phyloP scores from a whole-genome alignment of 1,140 invertebrate species.

The Drepana arcuata region DNA sequence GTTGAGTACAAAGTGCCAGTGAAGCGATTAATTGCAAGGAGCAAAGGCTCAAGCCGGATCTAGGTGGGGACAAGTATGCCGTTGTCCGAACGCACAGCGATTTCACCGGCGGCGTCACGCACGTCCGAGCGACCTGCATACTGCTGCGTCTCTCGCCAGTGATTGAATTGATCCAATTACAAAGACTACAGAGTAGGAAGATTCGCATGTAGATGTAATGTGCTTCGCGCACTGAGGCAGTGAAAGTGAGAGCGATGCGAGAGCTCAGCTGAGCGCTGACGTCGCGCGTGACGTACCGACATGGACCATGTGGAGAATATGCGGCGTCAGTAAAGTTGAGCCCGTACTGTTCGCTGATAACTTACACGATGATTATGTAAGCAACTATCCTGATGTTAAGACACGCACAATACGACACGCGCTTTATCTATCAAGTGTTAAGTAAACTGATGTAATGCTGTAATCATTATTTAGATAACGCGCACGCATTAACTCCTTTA shows the following conservation, averaged over 20 bases:
- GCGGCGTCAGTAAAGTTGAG: constrained; percentile 61
- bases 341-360: constrained; percentile 45
- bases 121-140: constrained; percentile 37
- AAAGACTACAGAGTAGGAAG: constrained; percentile 35
- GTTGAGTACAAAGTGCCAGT: constrained; percentile 4
- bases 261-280: constrained; percentile 48
- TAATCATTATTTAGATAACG: too few relatives aligned
- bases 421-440: too few relatives aligned
- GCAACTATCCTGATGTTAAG: too few relatives aligned
- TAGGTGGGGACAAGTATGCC: constrained; percentile 46
- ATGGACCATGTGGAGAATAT: constrained; percentile 68
- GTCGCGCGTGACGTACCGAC: constrained; percentile 41
- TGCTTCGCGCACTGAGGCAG: constrained; percentile 23
- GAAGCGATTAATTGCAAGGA: constrained; percentile 7
- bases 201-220: constrained; percentile 40
- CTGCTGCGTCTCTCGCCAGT: constrained; percentile 25
- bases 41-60: constrained; percentile 36
- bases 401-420: too few relatives aligned
- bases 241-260: constrained; percentile 53
- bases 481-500: too few relatives aligned
- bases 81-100: constrained; percentile 31
- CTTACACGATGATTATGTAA: constrained; percentile 60
- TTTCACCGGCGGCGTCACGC: constrained; percentile 63
- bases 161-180: too few relatives aligned
- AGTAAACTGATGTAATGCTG: too few relatives aligned